phyloP scores from a whole-genome alignment of 2,113 vertebrate species.

The Grallaria varia region DNA sequence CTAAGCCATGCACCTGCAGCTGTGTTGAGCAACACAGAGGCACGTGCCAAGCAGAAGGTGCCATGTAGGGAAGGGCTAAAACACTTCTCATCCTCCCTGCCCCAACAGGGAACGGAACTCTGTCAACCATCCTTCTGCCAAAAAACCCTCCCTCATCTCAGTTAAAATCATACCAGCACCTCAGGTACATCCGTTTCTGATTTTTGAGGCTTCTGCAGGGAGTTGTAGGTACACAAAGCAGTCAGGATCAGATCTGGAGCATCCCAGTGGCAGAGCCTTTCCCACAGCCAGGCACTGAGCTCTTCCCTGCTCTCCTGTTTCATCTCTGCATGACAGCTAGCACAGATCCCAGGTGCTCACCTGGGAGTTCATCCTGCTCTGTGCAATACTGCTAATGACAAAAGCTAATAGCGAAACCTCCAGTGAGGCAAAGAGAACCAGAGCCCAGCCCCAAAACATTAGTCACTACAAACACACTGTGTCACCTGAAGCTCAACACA shows the following conservation, averaged over 20 bases:
- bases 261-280: neutral
- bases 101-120: rapidly evolving
- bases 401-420: neutral
- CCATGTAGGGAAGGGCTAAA: rapidly evolving
- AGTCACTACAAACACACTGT: neutral
- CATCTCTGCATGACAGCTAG: neutral
- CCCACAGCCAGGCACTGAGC: neutral
- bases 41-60: neutral
- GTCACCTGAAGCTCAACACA: neutral
- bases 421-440: neutral
- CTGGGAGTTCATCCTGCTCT: neutral
- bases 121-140: neutral
- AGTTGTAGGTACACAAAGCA: neutral
- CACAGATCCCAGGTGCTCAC: neutral
- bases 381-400: neutral
- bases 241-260: neutral
- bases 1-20: neutral
- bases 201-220: neutral
- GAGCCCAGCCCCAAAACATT: neutral
- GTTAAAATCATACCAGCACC: neutral
- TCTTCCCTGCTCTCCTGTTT: neutral
- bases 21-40: neutral
- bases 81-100: neutral
- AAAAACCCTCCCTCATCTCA: neutral
- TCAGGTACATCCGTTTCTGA: rapidly evolving